Percentiles rank a stretch among this genome's conserved stretches.
Evolutionary conservation across 2,888 invertebrate genomes (phyloP).

Genomic region (Diarsia rubi): DNA sequence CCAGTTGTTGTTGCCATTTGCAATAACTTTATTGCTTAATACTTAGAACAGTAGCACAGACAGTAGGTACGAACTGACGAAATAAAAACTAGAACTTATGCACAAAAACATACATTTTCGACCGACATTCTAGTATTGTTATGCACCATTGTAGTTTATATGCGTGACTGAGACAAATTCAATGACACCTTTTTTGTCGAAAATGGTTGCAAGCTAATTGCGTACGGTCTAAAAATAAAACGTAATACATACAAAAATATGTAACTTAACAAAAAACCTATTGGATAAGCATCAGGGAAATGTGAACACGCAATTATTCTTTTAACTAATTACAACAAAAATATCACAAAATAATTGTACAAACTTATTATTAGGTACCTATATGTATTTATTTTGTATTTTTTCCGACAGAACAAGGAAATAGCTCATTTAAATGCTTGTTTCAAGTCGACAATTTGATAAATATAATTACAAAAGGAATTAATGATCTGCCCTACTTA

Average conservation of each 20-base stretch:
- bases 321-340: not conserved
- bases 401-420: constrained; percentile 28
- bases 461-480: constrained; percentile 4
- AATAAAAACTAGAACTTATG: constrained; percentile 34
- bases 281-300: constrained; percentile 29
- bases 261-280: constrained; percentile 24
- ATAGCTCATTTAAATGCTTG: not conserved
- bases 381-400: not conserved
- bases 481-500: not conserved
- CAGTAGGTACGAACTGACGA: constrained; percentile 18
- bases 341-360: constrained; percentile 27
- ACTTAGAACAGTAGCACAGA: not conserved
- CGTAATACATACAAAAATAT: constrained; percentile 25
- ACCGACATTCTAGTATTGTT: constrained; percentile 33
- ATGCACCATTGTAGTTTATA: constrained; percentile 54
- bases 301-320: constrained; percentile 21
- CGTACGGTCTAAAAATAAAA: constrained; percentile 18
- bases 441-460: constrained; percentile 3
- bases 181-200: constrained; percentile 65
- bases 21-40: constrained; percentile 20
- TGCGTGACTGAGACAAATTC: constrained; percentile 65
- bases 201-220: constrained; percentile 50
- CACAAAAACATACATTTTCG: constrained; percentile 43
- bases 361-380: not conserved
- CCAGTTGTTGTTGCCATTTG: not conserved